Conservation (phyloP, 2,113 vertebrate genomes). For the Tyto alba region DNA sequence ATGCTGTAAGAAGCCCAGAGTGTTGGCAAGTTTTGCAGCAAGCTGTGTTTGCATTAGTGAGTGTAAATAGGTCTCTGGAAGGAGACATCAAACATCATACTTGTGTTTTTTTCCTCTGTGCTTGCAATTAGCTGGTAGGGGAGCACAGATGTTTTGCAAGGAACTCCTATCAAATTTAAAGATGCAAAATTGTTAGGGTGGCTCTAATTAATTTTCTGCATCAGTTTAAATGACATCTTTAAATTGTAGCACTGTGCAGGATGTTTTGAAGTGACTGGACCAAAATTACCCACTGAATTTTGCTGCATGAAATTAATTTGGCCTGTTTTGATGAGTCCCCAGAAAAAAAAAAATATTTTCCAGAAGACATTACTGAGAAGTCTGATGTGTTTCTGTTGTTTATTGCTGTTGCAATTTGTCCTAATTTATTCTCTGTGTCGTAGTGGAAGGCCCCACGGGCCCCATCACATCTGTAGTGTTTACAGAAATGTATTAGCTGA, state of each 20-base stretch:
- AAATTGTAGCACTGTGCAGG: background rate
- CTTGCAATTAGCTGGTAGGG: constrained; percentile 23
- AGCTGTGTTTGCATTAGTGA: background rate
- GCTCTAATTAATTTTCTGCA: constrained; percentile 40
- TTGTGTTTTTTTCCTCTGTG: background rate
- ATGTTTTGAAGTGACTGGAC: background rate
- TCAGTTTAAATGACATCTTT: background rate
- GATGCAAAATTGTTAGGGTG: background rate
- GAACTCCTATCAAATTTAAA: background rate
- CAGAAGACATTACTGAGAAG: background rate
- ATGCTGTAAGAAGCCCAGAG: background rate
- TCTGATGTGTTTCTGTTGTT: background rate
- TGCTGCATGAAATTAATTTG: background rate
- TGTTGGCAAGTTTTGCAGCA: background rate
- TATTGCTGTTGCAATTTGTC: background rate
- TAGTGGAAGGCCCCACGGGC: background rate
- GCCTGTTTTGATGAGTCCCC: background rate
- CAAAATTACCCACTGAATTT: background rate
- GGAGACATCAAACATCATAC: background rate
- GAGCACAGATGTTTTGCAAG: constrained; percentile 50
- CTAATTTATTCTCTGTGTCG: background rate
- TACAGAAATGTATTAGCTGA: background rate
- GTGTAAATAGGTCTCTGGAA: constrained; percentile 18
- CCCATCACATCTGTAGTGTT: background rate
- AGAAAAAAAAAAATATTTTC: background rate